These are phyloP conservation scores for Lampropteryx suffumata DNA, from an alignment of 2,888 invertebrate species.

Conservation along the genomic window DNA sequence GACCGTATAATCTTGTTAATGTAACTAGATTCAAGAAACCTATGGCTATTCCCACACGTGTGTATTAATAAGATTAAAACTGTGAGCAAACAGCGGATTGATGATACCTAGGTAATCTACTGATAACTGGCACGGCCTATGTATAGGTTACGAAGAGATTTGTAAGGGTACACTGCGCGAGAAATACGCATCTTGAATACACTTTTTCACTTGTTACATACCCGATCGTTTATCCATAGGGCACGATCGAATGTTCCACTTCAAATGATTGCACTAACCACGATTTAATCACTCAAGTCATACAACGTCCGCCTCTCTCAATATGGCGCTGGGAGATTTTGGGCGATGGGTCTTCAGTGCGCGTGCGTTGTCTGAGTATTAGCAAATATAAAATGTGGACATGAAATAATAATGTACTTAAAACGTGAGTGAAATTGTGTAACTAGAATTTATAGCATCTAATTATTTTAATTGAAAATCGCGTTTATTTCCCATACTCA, in stretches of 20 bases:
- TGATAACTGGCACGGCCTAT: constrained; percentile 85
- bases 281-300: constrained; percentile 82
- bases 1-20: constrained; percentile 88
- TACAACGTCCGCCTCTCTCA: constrained; percentile 89
- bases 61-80: constrained; percentile 87
- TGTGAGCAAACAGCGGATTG: constrained; percentile 84
- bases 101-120: constrained; percentile 83
- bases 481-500: constrained; percentile 68
- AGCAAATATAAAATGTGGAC: constrained; percentile 66
- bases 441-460: constrained; percentile 43
- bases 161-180: constrained; percentile 54
- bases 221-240: constrained; percentile 84
- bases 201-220: constrained; percentile 75
- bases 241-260: constrained; percentile 81
- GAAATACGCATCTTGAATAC: constrained; percentile 51
- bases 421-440: constrained; percentile 45
- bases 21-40: constrained; percentile 92
- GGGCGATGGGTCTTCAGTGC: constrained; percentile 79
- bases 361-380: constrained; percentile 79
- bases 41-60: constrained; percentile 85
- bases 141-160: constrained; percentile 84
- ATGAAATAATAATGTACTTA: constrained; percentile 41
- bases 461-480: constrained; percentile 53
- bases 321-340: constrained; percentile 88
- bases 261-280: constrained; percentile 82